Base-by-base conservation (phyloP, 2,113 vertebrate genomes). In the Serinus canaria region DNA sequence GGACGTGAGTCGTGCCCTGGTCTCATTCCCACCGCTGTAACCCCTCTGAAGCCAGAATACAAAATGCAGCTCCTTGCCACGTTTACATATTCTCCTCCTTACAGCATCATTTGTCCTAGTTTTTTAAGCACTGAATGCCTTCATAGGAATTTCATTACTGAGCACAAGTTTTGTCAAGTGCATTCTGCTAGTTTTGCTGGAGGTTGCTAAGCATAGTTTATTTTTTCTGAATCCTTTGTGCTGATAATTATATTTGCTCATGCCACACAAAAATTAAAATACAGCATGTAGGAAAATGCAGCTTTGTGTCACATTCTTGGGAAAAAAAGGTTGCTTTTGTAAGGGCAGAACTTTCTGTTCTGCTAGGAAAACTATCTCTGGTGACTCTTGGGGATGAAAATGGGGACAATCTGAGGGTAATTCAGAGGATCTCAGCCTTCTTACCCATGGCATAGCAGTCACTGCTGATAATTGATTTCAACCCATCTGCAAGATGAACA, bases 71-170 rank as follows among this genome's bases (percentile, higher is more conserved):
- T 90, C 64, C 83, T 87, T 89, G 80, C 92, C 49, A 73, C 53
- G 60, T 96, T 95, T 94, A 93, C 76, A 86, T 96, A 93, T 95
- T 94, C 92, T 30, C 13, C 93, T 96, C 88, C 92, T 95, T 93
- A 94, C 92, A 96, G 96, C 86, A 82, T 89, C 24, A 90, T 96
- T 95, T 94, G 94, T 96, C 95, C 95, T 89, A 94, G 94, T 72
- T 96, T 95, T 90, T 90, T 75, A 94, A 90, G 89, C 53, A 50
- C 79, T 9, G 33, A 80, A 75, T 92, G 80, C 44, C 74, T 89
- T 94, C 0, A 0, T 66, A 92, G 76, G 90, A 94, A 94, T 96
- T 95, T 94, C 95, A 82, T 92, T 96, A 89, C 2, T 39, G 70
- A 95, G 75, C 52, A 0, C 46, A 79, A 95, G 93, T 93, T 95